These are phyloP conservation scores for Jaculus jaculus DNA, from an alignment of 2,113 vertebrate genomes.

Conservation along the genomic window DNA sequence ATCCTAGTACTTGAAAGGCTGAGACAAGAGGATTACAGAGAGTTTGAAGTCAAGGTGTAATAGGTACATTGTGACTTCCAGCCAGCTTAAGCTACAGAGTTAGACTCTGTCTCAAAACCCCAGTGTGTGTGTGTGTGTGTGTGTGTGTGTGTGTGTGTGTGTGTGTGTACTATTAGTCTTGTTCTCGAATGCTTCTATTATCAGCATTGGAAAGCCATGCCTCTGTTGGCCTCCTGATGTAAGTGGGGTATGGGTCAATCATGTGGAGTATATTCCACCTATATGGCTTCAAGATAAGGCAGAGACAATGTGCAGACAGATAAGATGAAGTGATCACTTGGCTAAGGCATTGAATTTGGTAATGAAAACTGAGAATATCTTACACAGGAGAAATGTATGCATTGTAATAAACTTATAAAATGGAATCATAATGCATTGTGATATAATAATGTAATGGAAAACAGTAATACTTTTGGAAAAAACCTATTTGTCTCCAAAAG, in stretches of 20 bases:
- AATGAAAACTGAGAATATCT: neutral
- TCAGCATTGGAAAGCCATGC: neutral
- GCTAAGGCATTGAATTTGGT: neutral
- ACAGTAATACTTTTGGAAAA: neutral
- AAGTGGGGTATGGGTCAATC: neutral
- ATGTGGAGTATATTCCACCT: neutral
- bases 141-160: no score
- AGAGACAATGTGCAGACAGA: neutral
- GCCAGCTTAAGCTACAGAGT: no score
- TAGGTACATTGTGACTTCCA: no score
- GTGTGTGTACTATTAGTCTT: neutral
- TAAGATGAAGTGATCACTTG: neutral
- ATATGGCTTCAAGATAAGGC: rapidly evolving
- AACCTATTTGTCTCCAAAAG: neutral
- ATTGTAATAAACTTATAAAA: neutral
- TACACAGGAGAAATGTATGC: neutral
- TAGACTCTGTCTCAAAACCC: no score
- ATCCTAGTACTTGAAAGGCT: no score
- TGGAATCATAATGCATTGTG: neutral
- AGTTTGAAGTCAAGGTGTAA: no score
- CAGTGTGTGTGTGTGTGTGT: no score
- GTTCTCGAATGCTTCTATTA: neutral
- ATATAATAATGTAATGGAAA: neutral
- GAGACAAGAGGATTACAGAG: no score
- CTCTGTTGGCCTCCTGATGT: neutral